Conservation (phyloP, 2,113 vertebrate species). For the Galemys pyrenaicus region DNA sequence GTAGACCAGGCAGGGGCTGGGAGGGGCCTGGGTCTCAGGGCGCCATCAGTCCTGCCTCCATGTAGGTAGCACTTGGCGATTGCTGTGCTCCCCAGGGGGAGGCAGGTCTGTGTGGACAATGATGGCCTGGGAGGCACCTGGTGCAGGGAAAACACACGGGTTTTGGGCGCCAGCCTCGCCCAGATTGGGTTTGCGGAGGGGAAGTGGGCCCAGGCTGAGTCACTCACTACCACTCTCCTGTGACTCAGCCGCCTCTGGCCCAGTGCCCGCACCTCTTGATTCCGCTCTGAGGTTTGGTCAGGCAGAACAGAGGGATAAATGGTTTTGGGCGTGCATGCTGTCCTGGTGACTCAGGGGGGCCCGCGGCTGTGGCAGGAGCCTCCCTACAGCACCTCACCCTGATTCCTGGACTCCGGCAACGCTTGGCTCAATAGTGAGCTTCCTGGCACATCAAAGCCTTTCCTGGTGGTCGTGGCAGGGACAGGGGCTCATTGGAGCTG, state of each 20-base stretch:
- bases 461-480: too few species aligned
- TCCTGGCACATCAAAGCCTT: not conserved
- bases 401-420: not conserved
- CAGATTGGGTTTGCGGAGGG: not conserved
- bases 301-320: not conserved
- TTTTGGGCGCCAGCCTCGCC: not conserved
- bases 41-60: not conserved
- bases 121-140: not conserved
- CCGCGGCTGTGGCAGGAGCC: not conserved
- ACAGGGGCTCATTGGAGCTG: not conserved
- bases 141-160: not conserved
- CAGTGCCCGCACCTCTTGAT: not conserved
- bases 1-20: not conserved
- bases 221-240: not conserved
- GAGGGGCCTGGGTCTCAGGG: not conserved
- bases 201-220: conserved; percentile 63
- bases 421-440: not conserved
- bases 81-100: not conserved
- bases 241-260: conserved; percentile 69
- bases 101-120: not conserved
- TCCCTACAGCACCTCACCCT: not conserved
- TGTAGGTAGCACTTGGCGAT: not conserved
- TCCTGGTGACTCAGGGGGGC: not conserved
- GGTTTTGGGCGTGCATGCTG: not conserved
- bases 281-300: not conserved